phyloP scores from a whole-genome alignment of 1,140 invertebrate species.

The Neuroterus valhalla region DNA sequence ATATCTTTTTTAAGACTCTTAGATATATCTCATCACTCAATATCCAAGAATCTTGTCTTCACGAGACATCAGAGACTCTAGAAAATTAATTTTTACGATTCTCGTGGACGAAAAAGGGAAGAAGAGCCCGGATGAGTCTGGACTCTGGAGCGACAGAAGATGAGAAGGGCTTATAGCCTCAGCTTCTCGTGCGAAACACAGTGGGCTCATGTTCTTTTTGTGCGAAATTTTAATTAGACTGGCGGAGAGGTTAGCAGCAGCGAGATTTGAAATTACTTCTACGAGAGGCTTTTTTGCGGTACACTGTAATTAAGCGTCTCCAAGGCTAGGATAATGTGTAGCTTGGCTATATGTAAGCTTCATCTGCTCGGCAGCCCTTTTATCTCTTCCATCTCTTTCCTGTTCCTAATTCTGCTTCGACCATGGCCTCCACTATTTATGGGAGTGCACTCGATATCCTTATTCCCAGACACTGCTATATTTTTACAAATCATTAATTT shows the following conservation, averaged over 20 bases:
- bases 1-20: too few relatives aligned
- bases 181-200: constrained; percentile 30
- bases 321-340: constrained; percentile 23
- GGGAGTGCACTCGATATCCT: constrained; percentile 57
- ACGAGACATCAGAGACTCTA: constrained; percentile 1
- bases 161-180: constrained; percentile 32
- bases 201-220: constrained; percentile 54
- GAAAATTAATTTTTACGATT: constrained; percentile 32
- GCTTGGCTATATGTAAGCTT: background rate
- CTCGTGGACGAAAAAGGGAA: constrained; percentile 2
- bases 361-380: background rate
- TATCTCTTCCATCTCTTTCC: constrained; percentile 1
- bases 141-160: constrained; percentile 30
- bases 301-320: constrained; percentile 62
- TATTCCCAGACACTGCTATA: constrained; percentile 64
- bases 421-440: constrained; percentile 41
- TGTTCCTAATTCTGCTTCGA: constrained; percentile 12
- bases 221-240: constrained; percentile 68
- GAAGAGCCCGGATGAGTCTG: constrained; percentile 14
- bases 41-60: background rate
- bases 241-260: constrained; percentile 47
- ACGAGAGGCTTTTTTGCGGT: constrained; percentile 59
- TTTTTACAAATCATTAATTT: constrained; percentile 68
- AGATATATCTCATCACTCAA: too few relatives aligned
- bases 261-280: constrained; percentile 67